A percentile compares a stretch with the other conserved stretches of the same genome.
phyloP scores from a whole-genome alignment of 2,888 invertebrate species.

The Carterocephalus palaemon region DNA sequence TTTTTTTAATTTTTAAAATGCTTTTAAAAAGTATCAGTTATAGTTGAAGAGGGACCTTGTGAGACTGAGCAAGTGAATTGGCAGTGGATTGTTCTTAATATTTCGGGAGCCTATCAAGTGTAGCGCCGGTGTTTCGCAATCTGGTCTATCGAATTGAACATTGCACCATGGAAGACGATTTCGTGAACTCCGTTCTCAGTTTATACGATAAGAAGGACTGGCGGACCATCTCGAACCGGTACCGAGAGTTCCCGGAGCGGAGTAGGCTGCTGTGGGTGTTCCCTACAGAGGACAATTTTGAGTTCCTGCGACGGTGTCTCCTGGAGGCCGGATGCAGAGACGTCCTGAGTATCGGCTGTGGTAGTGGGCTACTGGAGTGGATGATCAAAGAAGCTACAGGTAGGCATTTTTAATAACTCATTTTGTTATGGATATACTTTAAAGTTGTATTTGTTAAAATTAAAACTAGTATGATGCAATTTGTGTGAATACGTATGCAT shows the following conservation, averaged over 20 bases:
- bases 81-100: too few relatives aligned
- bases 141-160: too few relatives aligned
- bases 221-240: conserved; percentile 62
- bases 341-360: conserved; percentile 87
- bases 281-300: conserved; percentile 82
- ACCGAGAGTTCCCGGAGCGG: conserved; percentile 71
- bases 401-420: too few relatives aligned
- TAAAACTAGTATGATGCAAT: not conserved
- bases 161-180: conserved; percentile 53
- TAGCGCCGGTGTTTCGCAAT: too few relatives aligned
- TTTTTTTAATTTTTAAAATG: too few relatives aligned
- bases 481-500: not conserved
- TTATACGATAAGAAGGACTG: conserved; percentile 68
- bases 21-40: too few relatives aligned
- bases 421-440: not conserved
- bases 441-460: too few relatives aligned
- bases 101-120: too few relatives aligned
- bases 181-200: conserved; percentile 55
- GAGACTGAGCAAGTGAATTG: too few relatives aligned
- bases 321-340: conserved; percentile 59
- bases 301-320: conserved; percentile 74
- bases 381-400: conserved; percentile 82
- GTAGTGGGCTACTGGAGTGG: conserved; percentile 91
- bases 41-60: too few relatives aligned
- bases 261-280: conserved; percentile 85